phyloP scores from a whole-genome alignment of 2,797 vertebrate genomes.

The Melanotaenia boesemani region DNA sequence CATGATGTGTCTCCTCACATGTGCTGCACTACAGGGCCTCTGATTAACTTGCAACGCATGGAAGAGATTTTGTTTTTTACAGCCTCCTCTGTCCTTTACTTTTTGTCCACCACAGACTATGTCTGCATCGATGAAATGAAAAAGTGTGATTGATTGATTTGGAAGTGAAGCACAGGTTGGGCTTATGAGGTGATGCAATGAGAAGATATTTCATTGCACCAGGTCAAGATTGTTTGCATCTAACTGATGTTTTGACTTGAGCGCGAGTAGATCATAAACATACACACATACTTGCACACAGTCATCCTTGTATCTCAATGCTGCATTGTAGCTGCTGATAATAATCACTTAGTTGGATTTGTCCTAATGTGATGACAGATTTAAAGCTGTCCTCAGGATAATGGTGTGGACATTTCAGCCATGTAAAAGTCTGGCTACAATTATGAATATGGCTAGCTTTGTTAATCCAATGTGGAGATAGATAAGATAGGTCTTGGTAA shows the following conservation, averaged over 20 bases:
- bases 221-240: constrained; percentile 22
- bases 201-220: constrained; percentile 8
- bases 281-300: constrained; percentile 10
- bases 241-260: constrained; percentile 18
- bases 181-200: constrained; percentile 22
- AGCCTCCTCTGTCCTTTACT: constrained; percentile 1
- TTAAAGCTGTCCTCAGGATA: constrained; percentile 56
- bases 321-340: constrained; percentile 52
- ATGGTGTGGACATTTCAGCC: constrained; percentile 45
- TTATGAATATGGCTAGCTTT: constrained; percentile 67
- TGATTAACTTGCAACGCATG: constrained; percentile 51
- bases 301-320: constrained; percentile 11
- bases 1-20: constrained; percentile 59
- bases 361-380: constrained; percentile 69
- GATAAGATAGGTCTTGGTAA: constrained; percentile 27
- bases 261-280: constrained; percentile 4
- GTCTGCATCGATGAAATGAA: constrained; percentile 16
- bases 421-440: constrained; percentile 59
- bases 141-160: constrained; percentile 43
- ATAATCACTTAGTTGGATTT: constrained; percentile 71
- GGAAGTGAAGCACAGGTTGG: constrained; percentile 12
- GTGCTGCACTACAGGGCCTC: constrained; percentile 35
- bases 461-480: constrained; percentile 45
- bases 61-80: constrained; percentile 32
- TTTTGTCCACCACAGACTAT: constrained; percentile 36